A percentile compares a stretch with the other conserved stretches of the same genome.
phyloP scores from a whole-genome alignment of 2,113 vertebrate genomes.

The Myotis davidii region DNA sequence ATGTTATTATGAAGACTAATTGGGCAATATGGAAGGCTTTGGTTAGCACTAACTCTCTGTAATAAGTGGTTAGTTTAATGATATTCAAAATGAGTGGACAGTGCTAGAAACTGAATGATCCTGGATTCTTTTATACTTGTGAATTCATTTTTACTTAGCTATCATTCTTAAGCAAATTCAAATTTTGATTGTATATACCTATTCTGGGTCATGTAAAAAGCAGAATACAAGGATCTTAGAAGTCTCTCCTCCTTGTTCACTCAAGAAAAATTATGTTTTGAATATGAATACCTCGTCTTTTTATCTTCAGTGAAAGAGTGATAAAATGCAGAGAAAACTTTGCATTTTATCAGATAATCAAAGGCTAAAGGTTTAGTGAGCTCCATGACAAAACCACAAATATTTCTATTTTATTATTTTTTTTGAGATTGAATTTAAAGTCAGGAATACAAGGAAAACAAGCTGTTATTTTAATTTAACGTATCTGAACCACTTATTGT shows the following conservation, averaged over 20 bases:
- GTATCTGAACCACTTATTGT: not conserved
- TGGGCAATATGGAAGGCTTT: not conserved
- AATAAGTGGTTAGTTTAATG: conserved; percentile 77
- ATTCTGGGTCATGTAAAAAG: conserved; percentile 67
- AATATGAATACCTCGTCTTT: conserved; percentile 69
- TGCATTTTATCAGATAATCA: not conserved
- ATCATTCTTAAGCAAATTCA: conserved; percentile 75
- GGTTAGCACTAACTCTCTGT: conserved; percentile 74
- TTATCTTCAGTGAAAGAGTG: conserved; percentile 65
- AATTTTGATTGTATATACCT: conserved; percentile 70
- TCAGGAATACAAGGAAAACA: not conserved
- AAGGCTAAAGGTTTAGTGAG: not conserved
- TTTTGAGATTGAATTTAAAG: conserved; percentile 42
- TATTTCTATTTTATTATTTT: conserved; percentile 16
- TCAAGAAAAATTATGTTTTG: conserved; percentile 70
- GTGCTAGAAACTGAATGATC: conserved; percentile 68
- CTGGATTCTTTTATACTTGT: conserved; percentile 68
- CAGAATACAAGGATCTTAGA: conserved; percentile 62
- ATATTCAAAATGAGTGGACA: conserved; percentile 75
- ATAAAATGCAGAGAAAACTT: not conserved
- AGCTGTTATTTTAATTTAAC: not conserved
- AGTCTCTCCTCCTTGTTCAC: not conserved
- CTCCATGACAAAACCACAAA: not conserved
- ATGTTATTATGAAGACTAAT: not conserved
- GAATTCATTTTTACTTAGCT: conserved; percentile 74